A percentile compares a stretch with the other conserved stretches of the same genome.
phyloP scores from a whole-genome alignment of 2,888 invertebrate species.

The Serrognathus titanus region DNA sequence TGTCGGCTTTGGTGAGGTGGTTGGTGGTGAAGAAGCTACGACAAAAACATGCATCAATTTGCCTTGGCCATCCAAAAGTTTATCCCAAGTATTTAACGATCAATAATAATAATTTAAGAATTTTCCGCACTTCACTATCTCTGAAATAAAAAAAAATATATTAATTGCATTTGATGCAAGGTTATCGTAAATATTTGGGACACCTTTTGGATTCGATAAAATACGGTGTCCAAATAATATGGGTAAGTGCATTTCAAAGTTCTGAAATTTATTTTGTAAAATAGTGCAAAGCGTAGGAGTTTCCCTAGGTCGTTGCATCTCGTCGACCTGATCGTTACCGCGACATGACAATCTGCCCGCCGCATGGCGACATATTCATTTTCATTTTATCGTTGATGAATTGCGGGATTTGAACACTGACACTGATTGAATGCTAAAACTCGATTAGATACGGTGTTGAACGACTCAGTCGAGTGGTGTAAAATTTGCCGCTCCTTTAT shows the following conservation, averaged over 20 bases:
- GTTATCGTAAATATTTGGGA: no score
- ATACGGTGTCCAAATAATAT: no score
- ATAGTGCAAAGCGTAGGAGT: background rate
- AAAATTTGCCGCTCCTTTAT: constrained; percentile 35
- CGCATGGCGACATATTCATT: constrained; percentile 41
- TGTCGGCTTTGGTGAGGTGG: constrained; percentile 73
- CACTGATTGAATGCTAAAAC: constrained; percentile 48
- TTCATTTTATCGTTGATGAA: constrained; percentile 47
- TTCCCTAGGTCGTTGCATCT: constrained; percentile 15
- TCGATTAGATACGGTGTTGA: constrained; percentile 44
- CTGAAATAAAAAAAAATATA: no score
- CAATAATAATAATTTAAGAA: no score
- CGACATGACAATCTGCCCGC: constrained; percentile 34
- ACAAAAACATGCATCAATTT: constrained; percentile 40
- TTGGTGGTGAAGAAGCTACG: constrained; percentile 76
- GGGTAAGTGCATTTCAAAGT: no score
- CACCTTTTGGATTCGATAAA: no score
- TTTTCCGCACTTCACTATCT: no score
- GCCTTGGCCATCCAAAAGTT: constrained; percentile 9
- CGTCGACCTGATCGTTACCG: constrained; percentile 28
- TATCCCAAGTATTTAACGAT: no score
- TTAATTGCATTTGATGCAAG: no score
- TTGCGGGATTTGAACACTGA: constrained; percentile 45
- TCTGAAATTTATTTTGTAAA: no score
- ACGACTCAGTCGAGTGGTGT: constrained; percentile 38